phyloP scores from a whole-genome alignment of 2,797 vertebrate species.

The Bradypus variegatus region DNA sequence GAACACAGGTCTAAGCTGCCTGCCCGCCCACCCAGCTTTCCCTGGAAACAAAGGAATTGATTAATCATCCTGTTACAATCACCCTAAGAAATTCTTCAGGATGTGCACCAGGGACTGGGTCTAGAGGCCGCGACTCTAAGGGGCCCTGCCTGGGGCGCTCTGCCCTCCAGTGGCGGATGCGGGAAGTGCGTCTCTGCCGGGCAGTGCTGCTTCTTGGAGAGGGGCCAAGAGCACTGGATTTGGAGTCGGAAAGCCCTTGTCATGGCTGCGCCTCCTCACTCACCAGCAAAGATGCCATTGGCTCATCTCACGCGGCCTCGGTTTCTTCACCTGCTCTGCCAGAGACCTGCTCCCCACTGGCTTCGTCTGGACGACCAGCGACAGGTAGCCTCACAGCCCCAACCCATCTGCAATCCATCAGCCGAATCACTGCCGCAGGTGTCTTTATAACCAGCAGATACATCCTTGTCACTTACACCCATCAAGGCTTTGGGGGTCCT shows the following conservation, averaged over 20 bases:
- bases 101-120: too few relatives aligned
- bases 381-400: not conserved
- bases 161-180: slow-evolving; percentile 25
- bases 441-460: not conserved
- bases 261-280: rapidly evolving
- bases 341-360: rapidly evolving
- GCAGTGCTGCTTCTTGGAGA: rapidly evolving
- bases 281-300: not conserved
- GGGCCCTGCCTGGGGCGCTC: not conserved
- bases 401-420: not conserved
- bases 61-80: not conserved
- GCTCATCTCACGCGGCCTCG: not conserved
- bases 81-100: not conserved
- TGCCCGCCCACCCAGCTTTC: not conserved
- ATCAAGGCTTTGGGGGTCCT: not conserved
- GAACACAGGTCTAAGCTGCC: not conserved
- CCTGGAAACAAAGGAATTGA: not conserved
- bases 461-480: not conserved
- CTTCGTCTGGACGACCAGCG: not conserved
- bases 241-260: not conserved
- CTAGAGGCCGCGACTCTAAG: not conserved
- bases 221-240: rapidly evolving
- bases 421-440: not conserved
- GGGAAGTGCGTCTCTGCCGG: not conserved
- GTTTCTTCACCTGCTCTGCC: not conserved